Base-by-base conservation (phyloP, 2,113 vertebrate genomes). In the Mungos mungo region DNA sequence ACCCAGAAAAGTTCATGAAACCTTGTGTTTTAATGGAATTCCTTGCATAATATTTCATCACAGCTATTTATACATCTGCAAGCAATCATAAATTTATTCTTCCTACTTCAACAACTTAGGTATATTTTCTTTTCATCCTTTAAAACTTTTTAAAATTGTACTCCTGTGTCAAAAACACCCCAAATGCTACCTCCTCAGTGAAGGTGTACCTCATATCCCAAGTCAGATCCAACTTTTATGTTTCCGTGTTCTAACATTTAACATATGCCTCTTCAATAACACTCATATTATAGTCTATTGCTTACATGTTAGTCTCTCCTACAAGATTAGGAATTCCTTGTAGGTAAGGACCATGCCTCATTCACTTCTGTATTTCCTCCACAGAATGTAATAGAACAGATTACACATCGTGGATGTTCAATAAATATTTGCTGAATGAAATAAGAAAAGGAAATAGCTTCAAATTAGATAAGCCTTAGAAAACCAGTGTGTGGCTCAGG, bases 391-490 rank as follows among this genome's bases (percentile, higher is more conserved):
- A 96, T 85, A 96, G 85, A 97, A 95, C 76, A 82, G 69, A 88
- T 94, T 98, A 81, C 45, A 77, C 8, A 0, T 77, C 65, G 83
- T 85, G 80, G 68, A 29, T 93, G 50, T 89, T 95, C 95, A 87
- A 88, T 95, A 96, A 96, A 88, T 97, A 92, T 81, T 96, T 95
- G 84, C 87, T 85, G 94, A 97, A 97, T 96, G 94, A 97, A 98
- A 96, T 96, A 96, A 97, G 89, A 94, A 95, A 98, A 96, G 96
- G 95, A 98, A 98, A 93, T 96, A 76, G 83, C 71, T 95, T 66
- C 52, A 96, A 98, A 97, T 97, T 90, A 81, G 76, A 93, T 96
- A 96, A 98, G 47, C 50, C 25, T 33, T 66, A 94, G 84, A 95
- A 98, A 95, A 45, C n/a, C 84, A 68, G 25, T 52, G 71, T 90